A percentile compares a stretch with the other conserved stretches of the same genome.
Evolutionary conservation across 2,797 vertebrate species (phyloP).

Genomic region (Anguilla obscura): DNA sequence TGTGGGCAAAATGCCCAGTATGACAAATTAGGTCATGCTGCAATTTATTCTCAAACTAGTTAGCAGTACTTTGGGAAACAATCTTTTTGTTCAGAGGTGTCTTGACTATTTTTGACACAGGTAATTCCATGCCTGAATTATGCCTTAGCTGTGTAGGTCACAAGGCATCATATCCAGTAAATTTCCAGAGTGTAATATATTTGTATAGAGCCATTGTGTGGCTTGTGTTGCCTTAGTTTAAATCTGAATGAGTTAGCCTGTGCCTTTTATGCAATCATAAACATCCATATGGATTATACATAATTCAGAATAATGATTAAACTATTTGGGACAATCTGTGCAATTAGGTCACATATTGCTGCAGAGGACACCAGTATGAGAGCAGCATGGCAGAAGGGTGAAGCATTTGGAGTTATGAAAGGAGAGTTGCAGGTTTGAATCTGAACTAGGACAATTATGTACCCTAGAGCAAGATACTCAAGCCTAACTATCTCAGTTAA

Average conservation of each 20-base stretch:
- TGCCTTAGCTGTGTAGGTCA: background rate
- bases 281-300: conserved; percentile 24
- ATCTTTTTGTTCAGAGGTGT: background rate
- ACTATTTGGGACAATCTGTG: conserved; percentile 17
- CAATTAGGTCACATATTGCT: conserved; percentile 22
- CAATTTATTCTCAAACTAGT: background rate
- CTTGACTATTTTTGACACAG: background rate
- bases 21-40: background rate
- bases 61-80: background rate
- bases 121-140: conserved; percentile 7
- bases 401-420: background rate
- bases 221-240: background rate
- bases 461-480: background rate
- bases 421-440: background rate
- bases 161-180: background rate
- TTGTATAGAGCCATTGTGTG: background rate
- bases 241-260: background rate
- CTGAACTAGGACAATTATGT: background rate
- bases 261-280: conserved; percentile 12
- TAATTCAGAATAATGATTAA: conserved; percentile 4
- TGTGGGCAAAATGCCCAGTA: background rate
- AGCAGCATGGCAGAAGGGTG: background rate
- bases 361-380: conserved; percentile 6
- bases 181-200: background rate
- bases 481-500: background rate